Evolutionary conservation across 2,113 vertebrate species (phyloP).

Genomic region (Campylomormyrus tamandua): DNA sequence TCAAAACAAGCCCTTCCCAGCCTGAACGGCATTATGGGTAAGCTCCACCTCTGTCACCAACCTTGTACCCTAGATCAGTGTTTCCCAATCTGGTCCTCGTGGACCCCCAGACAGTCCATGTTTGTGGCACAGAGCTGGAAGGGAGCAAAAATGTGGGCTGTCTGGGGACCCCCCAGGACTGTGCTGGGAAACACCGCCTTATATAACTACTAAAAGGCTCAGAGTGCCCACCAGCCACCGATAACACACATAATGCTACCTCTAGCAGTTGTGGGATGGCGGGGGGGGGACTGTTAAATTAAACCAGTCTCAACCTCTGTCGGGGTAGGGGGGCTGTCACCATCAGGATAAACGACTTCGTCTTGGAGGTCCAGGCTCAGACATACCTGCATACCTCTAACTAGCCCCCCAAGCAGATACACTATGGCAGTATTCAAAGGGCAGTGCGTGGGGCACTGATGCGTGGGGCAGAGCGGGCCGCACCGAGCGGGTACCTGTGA

Average conservation of each 20-base stretch:
- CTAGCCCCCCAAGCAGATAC: background rate
- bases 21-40: background rate
- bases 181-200: background rate
- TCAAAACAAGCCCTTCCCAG: background rate
- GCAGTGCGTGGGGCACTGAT: background rate
- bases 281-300: background rate
- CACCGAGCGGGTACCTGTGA: constrained; percentile 58
- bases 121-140: no score
- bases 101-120: background rate
- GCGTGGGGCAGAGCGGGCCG: background rate
- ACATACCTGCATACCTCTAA: background rate
- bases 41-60: background rate
- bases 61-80: background rate
- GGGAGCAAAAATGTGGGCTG: no score
- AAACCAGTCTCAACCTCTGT: background rate
- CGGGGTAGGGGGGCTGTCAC: background rate
- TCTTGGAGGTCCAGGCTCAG: background rate
- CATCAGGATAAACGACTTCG: background rate
- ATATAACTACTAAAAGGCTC: background rate
- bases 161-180: background rate
- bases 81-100: background rate
- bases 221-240: background rate
- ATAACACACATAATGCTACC: background rate
- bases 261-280: background rate
- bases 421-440: background rate